phyloP scores from a whole-genome alignment of 2,888 invertebrate genomes.

The Onchidella celtica region DNA sequence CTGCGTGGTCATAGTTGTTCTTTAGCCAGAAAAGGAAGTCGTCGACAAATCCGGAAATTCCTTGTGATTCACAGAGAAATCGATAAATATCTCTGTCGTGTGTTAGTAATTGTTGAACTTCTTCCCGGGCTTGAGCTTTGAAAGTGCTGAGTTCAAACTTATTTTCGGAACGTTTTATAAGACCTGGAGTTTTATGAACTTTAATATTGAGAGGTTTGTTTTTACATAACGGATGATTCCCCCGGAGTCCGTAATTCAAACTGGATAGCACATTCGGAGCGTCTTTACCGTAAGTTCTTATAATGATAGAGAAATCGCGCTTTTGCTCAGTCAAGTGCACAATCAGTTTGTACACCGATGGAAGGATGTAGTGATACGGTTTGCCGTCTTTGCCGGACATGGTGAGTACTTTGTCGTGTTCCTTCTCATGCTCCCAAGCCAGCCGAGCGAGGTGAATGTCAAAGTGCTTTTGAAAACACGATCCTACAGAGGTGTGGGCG shows the following conservation, averaged over 20 bases:
- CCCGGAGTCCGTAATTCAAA: conserved; percentile 65
- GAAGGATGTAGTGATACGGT: conserved; percentile 78
- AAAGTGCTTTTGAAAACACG: conserved; percentile 70
- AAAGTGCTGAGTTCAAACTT: conserved; percentile 41
- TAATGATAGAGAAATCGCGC: conserved; percentile 75
- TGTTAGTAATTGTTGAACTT: conserved; percentile 35
- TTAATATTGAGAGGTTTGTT: conserved; percentile 59
- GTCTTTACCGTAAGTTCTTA: conserved; percentile 78
- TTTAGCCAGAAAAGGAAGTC: conserved; percentile 77
- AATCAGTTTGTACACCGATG: conserved; percentile 75
- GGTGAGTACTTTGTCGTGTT: conserved; percentile 60
- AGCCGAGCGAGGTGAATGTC: conserved; percentile 69
- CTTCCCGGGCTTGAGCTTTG: conserved; percentile 52
- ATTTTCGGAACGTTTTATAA: conserved; percentile 59
- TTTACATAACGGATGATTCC: conserved; percentile 76
- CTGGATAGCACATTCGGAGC: conserved; percentile 73
- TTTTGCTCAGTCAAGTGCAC: conserved; percentile 63
- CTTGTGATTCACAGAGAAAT: conserved; percentile 65
- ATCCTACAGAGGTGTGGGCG: conserved; percentile 70
- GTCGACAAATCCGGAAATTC: conserved; percentile 76
- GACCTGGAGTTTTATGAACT: conserved; percentile 66
- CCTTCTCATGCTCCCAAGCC: conserved; percentile 65
- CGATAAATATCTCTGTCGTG: conserved; percentile 69
- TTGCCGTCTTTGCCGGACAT: conserved; percentile 70
- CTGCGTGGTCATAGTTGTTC: conserved; percentile 70